Percentiles rank a stretch among this genome's conserved stretches.
phyloP scores from a whole-genome alignment of 2,888 invertebrate genomes.

The Drepana falcataria region DNA sequence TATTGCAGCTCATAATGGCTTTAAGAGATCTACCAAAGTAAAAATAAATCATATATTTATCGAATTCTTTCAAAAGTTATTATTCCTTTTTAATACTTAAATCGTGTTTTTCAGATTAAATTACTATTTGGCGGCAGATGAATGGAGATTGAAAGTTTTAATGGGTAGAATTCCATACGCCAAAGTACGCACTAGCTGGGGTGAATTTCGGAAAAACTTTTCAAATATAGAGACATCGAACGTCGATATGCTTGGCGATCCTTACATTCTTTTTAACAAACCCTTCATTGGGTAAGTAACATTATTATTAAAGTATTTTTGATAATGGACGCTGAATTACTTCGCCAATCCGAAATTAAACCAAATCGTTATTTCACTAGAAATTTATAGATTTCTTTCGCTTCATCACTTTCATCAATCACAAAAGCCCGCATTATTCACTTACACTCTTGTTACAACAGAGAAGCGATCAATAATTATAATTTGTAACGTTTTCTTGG shows the following conservation, averaged over 20 bases:
- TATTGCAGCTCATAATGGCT: conserved; percentile 73
- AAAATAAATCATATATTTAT: conserved; percentile 22
- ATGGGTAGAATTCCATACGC: conserved; percentile 51
- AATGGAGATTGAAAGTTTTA: conserved; percentile 73
- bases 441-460: too few species aligned
- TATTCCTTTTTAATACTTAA: conserved; percentile 4
- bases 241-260: conserved; percentile 72
- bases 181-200: conserved; percentile 66
- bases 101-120: conserved; percentile 57
- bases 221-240: conserved; percentile 64
- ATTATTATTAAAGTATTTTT: too few species aligned
- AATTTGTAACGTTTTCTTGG: conserved; percentile 9
- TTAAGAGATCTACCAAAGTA: conserved; percentile 76
- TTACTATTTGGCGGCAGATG: conserved; percentile 76
- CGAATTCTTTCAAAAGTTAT: neutral
- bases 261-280: conserved; percentile 70
- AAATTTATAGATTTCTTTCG: too few species aligned
- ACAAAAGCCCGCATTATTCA: too few species aligned
- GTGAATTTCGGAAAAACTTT: conserved; percentile 67
- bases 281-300: conserved; percentile 73
- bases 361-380: too few species aligned
- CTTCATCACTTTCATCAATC: too few species aligned
- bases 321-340: too few species aligned
- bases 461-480: too few species aligned
- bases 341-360: too few species aligned